A percentile compares a stretch with the other conserved stretches of the same genome.
Conservation (phyloP, 2,797 vertebrate species). For the Coilia nasus region DNA sequence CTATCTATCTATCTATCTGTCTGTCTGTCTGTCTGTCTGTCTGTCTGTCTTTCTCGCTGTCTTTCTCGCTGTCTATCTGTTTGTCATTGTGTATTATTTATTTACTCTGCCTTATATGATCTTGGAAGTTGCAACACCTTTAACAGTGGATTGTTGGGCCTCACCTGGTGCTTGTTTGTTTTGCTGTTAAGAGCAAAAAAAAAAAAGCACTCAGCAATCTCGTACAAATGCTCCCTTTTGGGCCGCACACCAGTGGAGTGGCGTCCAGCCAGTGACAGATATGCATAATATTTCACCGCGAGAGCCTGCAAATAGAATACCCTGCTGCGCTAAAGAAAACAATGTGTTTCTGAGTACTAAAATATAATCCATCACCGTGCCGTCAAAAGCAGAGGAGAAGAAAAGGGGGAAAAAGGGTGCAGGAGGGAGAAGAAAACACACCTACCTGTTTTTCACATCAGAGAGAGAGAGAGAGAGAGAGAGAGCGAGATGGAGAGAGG, state of each 20-base stretch:
- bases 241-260: conserved; percentile 77
- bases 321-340: conserved; percentile 99
- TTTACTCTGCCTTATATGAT: neutral
- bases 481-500: neutral
- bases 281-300: conserved; percentile 93
- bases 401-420: conserved; percentile 59
- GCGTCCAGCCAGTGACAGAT: conserved; percentile 87
- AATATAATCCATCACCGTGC: conserved; percentile 96
- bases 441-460: conserved; percentile 96
- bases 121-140: conserved; percentile 14
- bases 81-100: neutral
- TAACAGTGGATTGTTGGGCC: conserved; percentile 34
- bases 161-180: conserved; percentile 50
- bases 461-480: conserved; percentile 50
- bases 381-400: conserved; percentile 78
- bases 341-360: conserved; percentile 96
- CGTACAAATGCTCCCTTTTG: conserved; percentile 61
- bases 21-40: neutral
- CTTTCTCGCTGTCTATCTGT: neutral
- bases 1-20: neutral
- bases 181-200: conserved; percentile 55
- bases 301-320: conserved; percentile 97
- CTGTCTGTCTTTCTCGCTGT: neutral
- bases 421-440: conserved; percentile 44
- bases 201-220: conserved; percentile 51